Percentiles rank a stretch among this genome's conserved stretches.
These are phyloP conservation scores for Hyles euphorbiae DNA, from an alignment of 1,140 invertebrate species.

Conservation along the genomic window DNA sequence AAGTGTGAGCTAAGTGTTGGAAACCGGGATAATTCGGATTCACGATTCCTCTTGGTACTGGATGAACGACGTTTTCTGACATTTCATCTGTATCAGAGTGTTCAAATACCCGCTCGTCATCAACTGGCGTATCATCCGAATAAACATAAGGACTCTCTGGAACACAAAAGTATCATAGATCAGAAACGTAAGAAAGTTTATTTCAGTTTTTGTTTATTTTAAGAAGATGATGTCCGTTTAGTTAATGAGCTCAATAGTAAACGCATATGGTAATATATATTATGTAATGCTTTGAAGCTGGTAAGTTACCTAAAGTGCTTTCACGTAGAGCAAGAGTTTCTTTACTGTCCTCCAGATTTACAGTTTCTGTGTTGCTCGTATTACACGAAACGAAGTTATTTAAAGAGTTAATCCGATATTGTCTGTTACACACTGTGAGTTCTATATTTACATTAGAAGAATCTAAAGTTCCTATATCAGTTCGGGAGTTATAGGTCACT, in stretches of 20 bases:
- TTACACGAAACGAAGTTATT: constrained; percentile 25
- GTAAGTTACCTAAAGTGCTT: constrained; percentile 29
- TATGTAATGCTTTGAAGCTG: neutral
- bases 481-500: constrained; percentile 14
- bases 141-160: constrained; percentile 34
- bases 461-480: constrained; percentile 10
- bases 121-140: constrained; percentile 35
- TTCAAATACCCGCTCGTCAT: constrained; percentile 57
- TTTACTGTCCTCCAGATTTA: constrained; percentile 28
- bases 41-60: constrained; percentile 80
- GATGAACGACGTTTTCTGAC: constrained; percentile 57
- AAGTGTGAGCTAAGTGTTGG: constrained; percentile 78
- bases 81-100: constrained; percentile 69
- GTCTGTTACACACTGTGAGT: constrained; percentile 43
- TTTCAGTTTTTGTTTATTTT: too few relatives aligned
- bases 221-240: too few relatives aligned
- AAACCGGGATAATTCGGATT: constrained; percentile 88
- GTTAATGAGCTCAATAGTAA: too few relatives aligned
- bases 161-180: constrained; percentile 8
- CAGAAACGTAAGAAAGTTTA: too few relatives aligned
- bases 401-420: constrained; percentile 45
- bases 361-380: constrained; percentile 15
- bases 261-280: too few relatives aligned
- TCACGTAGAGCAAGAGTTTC: constrained; percentile 16
- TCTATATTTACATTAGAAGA: constrained; percentile 23